Conservation (phyloP, 2,797 vertebrate species). For the Chanos chanos region DNA sequence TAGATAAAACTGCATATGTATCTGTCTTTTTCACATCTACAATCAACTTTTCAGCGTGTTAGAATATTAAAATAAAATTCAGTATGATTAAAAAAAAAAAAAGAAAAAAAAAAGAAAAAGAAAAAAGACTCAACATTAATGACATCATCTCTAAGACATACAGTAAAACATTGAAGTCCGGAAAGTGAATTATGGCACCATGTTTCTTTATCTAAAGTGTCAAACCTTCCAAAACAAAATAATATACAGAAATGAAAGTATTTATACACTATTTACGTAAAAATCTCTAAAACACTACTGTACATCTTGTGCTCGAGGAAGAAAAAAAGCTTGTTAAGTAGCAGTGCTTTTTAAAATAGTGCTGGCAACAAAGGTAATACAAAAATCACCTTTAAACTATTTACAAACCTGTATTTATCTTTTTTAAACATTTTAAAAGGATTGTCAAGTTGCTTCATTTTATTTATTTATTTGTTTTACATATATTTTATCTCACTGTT, state of each 20-base stretch:
- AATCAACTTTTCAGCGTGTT: conserved; percentile 50
- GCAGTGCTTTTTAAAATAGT: conserved; percentile 58
- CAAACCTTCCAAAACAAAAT: conserved; percentile 46
- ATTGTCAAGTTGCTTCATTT: conserved; percentile 35
- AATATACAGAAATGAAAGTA: conserved; percentile 41
- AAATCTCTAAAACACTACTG: conserved; percentile 48
- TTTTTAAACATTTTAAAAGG: conserved; percentile 38
- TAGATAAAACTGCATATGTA: conserved; percentile 37
- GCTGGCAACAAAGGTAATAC: conserved; percentile 43
- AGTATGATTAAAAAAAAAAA: conserved; percentile 38
- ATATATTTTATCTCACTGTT: conserved; percentile 1
- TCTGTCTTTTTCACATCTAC: conserved; percentile 29
- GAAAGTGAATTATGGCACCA: conserved; percentile 50
- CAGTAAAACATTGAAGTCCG: conserved; percentile 16
- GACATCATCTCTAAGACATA: conserved; percentile 28
- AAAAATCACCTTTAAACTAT: conserved; percentile 46
- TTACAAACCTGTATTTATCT: conserved; percentile 36
- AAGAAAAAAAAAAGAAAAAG: conserved; percentile 22
- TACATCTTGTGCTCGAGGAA: conserved; percentile 53
- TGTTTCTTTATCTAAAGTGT: conserved; percentile 51
- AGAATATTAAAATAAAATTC: conserved; percentile 55
- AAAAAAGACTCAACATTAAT: conserved; percentile 21
- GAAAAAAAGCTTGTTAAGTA: conserved; percentile 42
- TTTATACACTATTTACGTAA: conserved; percentile 42
- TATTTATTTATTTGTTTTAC: conserved; percentile 13